Evolutionary conservation across 2,113 vertebrate species (phyloP), one percentile per base, ranked within the genome.

Genomic region (Prinia subflava): DNA sequence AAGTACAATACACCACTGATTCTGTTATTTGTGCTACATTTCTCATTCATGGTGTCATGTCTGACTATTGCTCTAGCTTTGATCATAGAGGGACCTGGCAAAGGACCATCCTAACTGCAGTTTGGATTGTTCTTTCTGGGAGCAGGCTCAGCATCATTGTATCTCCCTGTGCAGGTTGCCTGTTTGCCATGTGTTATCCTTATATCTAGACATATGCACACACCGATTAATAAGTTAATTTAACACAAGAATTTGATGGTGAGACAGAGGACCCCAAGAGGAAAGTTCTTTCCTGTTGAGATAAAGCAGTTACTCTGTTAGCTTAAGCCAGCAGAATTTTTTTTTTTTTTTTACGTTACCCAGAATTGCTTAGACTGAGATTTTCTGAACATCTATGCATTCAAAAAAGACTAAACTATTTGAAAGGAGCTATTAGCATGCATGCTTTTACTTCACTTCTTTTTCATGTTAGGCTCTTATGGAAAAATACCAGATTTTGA

Each of bases 391-490:
- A 80, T 96, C 86, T 91, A 89, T 19, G 76, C 80, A 90, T 96
- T 86, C 20, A 33, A 89, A 94, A 94, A 94, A 85, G 84, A 86
- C 93, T 93, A 86, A 97, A 97, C 92, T 96, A 89, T 97, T 94
- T 97, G 93, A 96, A 95, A 92, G 84, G 91, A 85, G 83, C 96
- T 97, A 91, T 97, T 96, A 97, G 68, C 96, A 96, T 82, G 89
- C 79, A 92, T 94, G 87, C 83, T 97, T 97, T 87, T 95, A 41
- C 91, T 97, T 96, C 91, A 94, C 80, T 94, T 97, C 92, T 96
- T 97, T 97, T 96, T 97, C 92, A 95, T 94, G 92, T 97, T 97
- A 94, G 88, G 91, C 65, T 97, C 71, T 96, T 90, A 96, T 7
- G 42, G 95, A 94, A 92, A 96, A 92, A 94, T 85, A 96, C 57